phyloP scores from a whole-genome alignment of 2,797 vertebrate genomes.

The Notolepis coatsorum region DNA sequence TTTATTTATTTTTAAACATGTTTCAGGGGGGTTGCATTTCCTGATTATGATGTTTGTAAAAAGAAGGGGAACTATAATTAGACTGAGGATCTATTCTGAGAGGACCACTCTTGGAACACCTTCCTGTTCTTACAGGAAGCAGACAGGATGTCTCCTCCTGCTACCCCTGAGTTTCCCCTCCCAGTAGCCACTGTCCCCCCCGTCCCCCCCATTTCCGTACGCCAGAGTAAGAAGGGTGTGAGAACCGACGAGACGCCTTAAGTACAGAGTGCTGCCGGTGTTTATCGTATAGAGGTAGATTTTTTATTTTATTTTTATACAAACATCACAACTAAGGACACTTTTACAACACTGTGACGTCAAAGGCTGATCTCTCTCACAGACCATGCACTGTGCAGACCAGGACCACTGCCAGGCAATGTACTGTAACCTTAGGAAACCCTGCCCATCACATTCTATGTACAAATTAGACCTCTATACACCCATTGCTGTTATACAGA shows the following conservation, averaged over 20 bases:
- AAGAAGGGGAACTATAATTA: constrained; percentile 82
- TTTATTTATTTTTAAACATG: too few relatives aligned
- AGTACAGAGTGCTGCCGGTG: constrained; percentile 11
- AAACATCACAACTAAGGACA: constrained; percentile 14
- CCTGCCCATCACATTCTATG: neutral
- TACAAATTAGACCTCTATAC: too few relatives aligned
- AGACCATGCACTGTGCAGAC: neutral
- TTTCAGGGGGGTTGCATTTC: constrained; percentile 74
- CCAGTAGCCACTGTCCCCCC: constrained; percentile 52
- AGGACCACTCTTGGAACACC: constrained; percentile 69
- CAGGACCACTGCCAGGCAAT: neutral
- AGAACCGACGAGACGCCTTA: constrained; percentile 49
- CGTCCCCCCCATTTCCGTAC: constrained; percentile 49
- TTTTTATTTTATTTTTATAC: neutral
- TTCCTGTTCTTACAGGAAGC: constrained; percentile 87
- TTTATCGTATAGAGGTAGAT: neutral
- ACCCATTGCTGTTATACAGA: too few relatives aligned
- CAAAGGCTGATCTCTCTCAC: constrained; percentile 20
- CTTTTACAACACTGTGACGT: constrained; percentile 14
- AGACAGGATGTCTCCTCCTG: constrained; percentile 83
- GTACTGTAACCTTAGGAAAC: constrained; percentile 3
- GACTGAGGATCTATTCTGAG: constrained; percentile 73
- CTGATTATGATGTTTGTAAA: constrained; percentile 78
- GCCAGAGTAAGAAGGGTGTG: constrained; percentile 49
- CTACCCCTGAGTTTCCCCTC: constrained; percentile 58